Conservation (phyloP, 1,140 invertebrate genomes). For the Marisa cornuarietis region DNA sequence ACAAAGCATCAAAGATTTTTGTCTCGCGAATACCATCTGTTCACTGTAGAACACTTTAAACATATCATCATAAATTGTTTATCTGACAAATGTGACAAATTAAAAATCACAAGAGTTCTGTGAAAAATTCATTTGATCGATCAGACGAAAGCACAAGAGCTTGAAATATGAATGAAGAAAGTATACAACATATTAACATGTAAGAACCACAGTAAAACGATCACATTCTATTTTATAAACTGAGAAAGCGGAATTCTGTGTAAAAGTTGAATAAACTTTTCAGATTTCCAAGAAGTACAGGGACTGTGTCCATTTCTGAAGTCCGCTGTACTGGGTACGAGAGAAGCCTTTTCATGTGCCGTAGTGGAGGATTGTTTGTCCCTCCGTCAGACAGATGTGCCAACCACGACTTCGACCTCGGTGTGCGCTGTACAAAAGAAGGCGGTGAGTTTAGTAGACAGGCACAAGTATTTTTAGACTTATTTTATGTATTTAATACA, state of each 20-base stretch:
- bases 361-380: slow-evolving; percentile 16
- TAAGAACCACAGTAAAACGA: too few species aligned
- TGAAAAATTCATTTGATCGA: background rate
- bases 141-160: too few species aligned
- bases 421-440: slow-evolving; percentile 22
- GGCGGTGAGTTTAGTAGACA: slow-evolving; percentile 25
- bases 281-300: slow-evolving; percentile 29
- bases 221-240: too few species aligned
- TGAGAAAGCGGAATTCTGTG: too few species aligned
- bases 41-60: too few species aligned
- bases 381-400: background rate
- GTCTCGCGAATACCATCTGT: too few species aligned
- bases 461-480: too few species aligned
- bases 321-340: slow-evolving; percentile 26
- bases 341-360: slow-evolving; percentile 25
- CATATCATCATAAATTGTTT: too few species aligned
- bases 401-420: slow-evolving; percentile 5
- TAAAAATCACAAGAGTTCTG: background rate
- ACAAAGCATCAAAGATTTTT: too few species aligned
- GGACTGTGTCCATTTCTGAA: slow-evolving; percentile 43
- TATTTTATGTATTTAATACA: background rate
- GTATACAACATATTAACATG: too few species aligned
- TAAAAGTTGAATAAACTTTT: background rate
- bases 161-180: too few species aligned
- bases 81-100: too few species aligned